A percentile compares a stretch with the other conserved stretches of the same genome.
Evolutionary conservation across 2,113 vertebrate genomes (phyloP).

Genomic region (Neodontobutis hainanensis): DNA sequence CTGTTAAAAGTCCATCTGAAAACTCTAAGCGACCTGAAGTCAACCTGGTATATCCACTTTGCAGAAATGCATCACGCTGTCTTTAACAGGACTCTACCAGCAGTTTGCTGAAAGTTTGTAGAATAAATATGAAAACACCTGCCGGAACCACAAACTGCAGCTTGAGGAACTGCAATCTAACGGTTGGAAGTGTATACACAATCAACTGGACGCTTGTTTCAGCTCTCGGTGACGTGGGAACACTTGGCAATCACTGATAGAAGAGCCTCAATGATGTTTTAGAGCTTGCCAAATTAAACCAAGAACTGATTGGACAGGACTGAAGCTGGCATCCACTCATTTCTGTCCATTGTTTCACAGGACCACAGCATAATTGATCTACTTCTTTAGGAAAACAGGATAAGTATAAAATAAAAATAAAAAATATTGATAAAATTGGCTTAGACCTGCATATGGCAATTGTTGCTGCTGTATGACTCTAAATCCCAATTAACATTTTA

Average conservation of each 20-base stretch:
- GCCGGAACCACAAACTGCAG: slow-evolving; percentile 3
- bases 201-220: slow-evolving; percentile 1
- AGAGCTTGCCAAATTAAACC: neutral
- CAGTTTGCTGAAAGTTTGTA: slow-evolving; percentile 4
- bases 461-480: too few relatives aligned
- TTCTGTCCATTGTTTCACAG: neutral
- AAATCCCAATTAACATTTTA: too few relatives aligned
- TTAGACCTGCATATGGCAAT: too few relatives aligned
- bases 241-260: neutral
- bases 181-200: neutral
- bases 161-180: slow-evolving; percentile 1
- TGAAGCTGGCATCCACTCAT: neutral
- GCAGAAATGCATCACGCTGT: slow-evolving; percentile 4
- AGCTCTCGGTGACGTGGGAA: neutral
- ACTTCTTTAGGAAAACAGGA: neutral
- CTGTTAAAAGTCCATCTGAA: too few relatives aligned
- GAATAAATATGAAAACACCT: slow-evolving; percentile 7
- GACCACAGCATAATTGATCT: neutral
- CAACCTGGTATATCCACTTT: neutral
- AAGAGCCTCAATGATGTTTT: neutral
- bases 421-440: too few relatives aligned
- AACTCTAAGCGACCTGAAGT: neutral
- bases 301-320: neutral
- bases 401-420: too few relatives aligned
- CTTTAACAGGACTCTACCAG: neutral